Evolutionary conservation across 2,888 invertebrate species (phyloP), one percentile per base, ranked within the genome.

Genomic region (Encarsia formosa): DNA sequence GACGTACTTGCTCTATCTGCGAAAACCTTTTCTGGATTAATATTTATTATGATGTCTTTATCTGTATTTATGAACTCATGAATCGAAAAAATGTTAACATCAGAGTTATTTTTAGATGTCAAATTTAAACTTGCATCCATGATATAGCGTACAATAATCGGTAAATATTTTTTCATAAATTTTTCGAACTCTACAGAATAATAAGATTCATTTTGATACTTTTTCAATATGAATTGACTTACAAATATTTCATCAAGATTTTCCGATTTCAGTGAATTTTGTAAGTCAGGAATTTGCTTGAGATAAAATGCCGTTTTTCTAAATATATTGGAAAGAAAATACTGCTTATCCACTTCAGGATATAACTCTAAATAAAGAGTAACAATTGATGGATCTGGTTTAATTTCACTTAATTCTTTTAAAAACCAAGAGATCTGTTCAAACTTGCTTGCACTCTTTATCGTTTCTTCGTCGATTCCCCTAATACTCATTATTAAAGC

Each of bases 351-450:
- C 4, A 41, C 32, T 11, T 53, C 39, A 2, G 48, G 48, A 45
- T 41, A 39, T 2, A 53, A 19, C 5, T 42, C 29, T 6, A 29
- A 2, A 16, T 57, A 57, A 47, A 61, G 57, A 32, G 58, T 56
- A n/a, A 54, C 53, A 34, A 62, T 56, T 19, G 54, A 54, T n/a
- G 56, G 49, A 26, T 66, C 63, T 11, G 65, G 64, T 5, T 40
- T 29, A 6, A 65, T 53, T 49, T 65, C 54, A n/a, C 53, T 49
- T n/a, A 71, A 42, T 50, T 72, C 71, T 24, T 60, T 60, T 16
- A 71, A 43, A 26, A 71, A 65, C 71, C 71, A 71, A 4, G 61
- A 41, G 18, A 71, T 54, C 51, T 65, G 57, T 15, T 58, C 56
- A 1, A 42, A 37, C 15, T 65, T 22, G 13, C 56, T 46, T 5